A percentile compares a stretch with the other conserved stretches of the same genome.
These are phyloP conservation scores for Hucho hucho DNA, from an alignment of 2,113 vertebrate species.

Conservation along the genomic window DNA sequence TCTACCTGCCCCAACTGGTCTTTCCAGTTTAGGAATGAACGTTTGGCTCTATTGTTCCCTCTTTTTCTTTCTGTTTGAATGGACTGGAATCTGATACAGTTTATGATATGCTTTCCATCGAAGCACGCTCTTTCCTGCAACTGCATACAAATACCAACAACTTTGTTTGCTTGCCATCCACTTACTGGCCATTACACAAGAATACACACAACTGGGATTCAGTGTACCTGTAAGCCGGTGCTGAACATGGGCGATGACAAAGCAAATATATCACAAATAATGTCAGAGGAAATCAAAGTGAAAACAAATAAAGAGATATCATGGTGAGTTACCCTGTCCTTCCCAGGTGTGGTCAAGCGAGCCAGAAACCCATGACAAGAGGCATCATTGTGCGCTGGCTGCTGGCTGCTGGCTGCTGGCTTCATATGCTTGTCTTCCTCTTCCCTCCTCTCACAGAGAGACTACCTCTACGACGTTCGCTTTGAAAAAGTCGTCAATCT, in stretches of 20 bases:
- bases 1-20: slow-evolving; percentile 92
- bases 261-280: not conserved
- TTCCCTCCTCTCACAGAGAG: slow-evolving; percentile 66
- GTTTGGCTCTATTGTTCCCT: slow-evolving; percentile 78
- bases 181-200: slow-evolving; percentile 38
- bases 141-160: slow-evolving; percentile 37
- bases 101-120: slow-evolving; percentile 64
- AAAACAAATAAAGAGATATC: slow-evolving; percentile 46
- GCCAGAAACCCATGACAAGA: slow-evolving; percentile 57
- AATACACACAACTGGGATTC: slow-evolving; percentile 6
- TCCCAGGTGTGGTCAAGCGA: slow-evolving; percentile 63
- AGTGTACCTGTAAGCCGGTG: slow-evolving; percentile 24
- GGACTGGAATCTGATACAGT: slow-evolving; percentile 81
- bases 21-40: slow-evolving; percentile 91
- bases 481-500: slow-evolving; percentile 27
- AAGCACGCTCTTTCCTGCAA: slow-evolving; percentile 44
- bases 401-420: slow-evolving; percentile 17
- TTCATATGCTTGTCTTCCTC: slow-evolving; percentile 66
- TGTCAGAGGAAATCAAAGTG: not conserved
- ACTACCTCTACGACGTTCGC: slow-evolving; percentile 61
- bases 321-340: slow-evolving; percentile 65
- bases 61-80: slow-evolving; percentile 52
- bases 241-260: slow-evolving; percentile 17
- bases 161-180: slow-evolving; percentile 30
- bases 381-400: slow-evolving; percentile 65